Evolutionary conservation across 2,888 invertebrate genomes (phyloP), one percentile per base, ranked within the genome.

Genomic region (Deilephila porcellus): DNA sequence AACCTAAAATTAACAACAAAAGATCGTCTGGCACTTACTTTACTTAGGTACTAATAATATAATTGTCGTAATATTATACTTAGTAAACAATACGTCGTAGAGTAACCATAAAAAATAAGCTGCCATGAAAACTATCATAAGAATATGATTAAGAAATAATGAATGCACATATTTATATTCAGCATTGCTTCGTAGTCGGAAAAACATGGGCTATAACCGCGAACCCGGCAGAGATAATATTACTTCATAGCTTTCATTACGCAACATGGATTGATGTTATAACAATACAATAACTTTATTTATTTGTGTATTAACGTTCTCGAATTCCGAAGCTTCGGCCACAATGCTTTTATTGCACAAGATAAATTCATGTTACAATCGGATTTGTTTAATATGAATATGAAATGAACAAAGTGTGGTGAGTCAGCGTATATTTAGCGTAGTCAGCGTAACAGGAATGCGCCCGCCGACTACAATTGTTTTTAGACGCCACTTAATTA

Each of bases 321-420:
- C 77, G 78, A 79, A 78, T 79, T 75, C 74, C 75, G 71, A 76
- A 80, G 80, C 81, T 79, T 78, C 79, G 78, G 77, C 80, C 81
- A 87, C 86, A 88, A 88, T 86, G 83, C 85, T 80, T 86, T 88
- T 86, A 89, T 91, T 90, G 84, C 87, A 84, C 82, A 89, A 91
- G 87, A 90, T 88, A 87, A 88, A 89, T 89, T 86, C 86, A 83
- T 83, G 83, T 85, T 85, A 86, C 86, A 87, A 89, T 88, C 86
- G 83, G 85, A 89, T 90, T 89, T 88, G 86, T 86, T 85, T 86
- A 85, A 85, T 88, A 86, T 85, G 86, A 86, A 88, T 88, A 88
- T 86, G 85, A 83, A 86, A 86, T 85, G 85, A 86, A 85, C 79
- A 81, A 82, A 77, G 79, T 79, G 79, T 77, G 76, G 80, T 89